Evolutionary conservation across 2,113 vertebrate species (phyloP).

Genomic region (Cynopterus brachyotis): DNA sequence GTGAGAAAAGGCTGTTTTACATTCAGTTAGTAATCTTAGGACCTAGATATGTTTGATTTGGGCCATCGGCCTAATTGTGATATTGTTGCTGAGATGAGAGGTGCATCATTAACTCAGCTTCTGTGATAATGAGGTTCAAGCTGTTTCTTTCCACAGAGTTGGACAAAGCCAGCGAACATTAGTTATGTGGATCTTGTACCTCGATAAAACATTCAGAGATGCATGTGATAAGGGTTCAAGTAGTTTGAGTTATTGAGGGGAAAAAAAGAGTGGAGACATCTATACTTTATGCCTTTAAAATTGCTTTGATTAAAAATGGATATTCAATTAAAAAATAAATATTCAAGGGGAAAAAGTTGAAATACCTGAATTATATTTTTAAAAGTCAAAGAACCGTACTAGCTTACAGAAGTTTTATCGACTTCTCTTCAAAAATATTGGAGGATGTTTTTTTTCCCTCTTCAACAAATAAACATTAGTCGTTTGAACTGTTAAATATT

Average conservation of each 20-base stretch:
- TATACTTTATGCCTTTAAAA: neutral
- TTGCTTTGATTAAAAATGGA: neutral
- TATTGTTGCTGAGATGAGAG: neutral
- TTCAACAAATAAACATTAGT: slow-evolving; percentile 41
- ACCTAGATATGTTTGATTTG: neutral
- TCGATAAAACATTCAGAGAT: neutral
- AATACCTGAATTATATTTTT: slow-evolving; percentile 2
- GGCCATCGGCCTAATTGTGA: neutral
- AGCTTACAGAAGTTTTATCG: neutral
- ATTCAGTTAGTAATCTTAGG: neutral
- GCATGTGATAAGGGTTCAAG: neutral
- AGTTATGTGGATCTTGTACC: neutral
- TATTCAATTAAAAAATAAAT: neutral
- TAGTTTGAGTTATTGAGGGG: neutral
- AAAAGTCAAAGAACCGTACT: neutral
- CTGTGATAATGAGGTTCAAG: neutral
- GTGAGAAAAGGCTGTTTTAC: neutral
- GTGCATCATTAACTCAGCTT: neutral
- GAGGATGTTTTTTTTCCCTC: slow-evolving; percentile 16
- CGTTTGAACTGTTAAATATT: slow-evolving; percentile 38
- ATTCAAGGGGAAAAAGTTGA: neutral
- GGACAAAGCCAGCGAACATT: slow-evolving; percentile 11
- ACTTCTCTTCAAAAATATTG: neutral
- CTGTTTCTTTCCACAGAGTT: neutral
- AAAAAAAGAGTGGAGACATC: neutral